Percentiles rank a stretch among this genome's conserved stretches.
These are phyloP conservation scores for Girardinus metallicus DNA, from an alignment of 2,797 vertebrate species.

Conservation along the genomic window DNA sequence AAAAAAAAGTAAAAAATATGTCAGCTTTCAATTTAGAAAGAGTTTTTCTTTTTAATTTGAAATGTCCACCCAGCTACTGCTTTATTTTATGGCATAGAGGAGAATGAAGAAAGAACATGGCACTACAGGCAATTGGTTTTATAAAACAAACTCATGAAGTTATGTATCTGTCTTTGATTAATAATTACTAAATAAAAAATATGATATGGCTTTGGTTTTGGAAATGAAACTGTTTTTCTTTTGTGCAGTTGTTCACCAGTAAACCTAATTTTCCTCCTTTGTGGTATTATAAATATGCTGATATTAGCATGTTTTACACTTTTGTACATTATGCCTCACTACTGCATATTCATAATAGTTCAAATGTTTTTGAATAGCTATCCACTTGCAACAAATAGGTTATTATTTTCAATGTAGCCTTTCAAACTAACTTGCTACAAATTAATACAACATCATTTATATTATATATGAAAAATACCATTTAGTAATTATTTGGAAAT, in stretches of 20 bases:
- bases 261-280: not conserved
- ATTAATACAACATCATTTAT: not conserved
- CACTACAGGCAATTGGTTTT: not conserved
- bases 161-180: not conserved
- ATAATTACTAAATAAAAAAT: not conserved
- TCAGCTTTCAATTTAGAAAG: constrained; percentile 8
- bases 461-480: not conserved
- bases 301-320: not conserved
- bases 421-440: not conserved
- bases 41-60: not conserved
- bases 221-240: not conserved
- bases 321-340: no score
- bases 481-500: not conserved
- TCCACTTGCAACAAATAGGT: not conserved
- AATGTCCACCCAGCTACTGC: constrained; percentile 10
- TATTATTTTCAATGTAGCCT: not conserved
- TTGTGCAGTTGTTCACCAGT: not conserved
- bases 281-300: not conserved
- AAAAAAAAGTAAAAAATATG: not conserved
- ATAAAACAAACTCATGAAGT: constrained; percentile 12
- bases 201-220: not conserved
- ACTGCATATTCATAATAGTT: not conserved
- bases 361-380: not conserved
- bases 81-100: constrained; percentile 14
- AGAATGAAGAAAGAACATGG: not conserved